Base-by-base conservation (phyloP, 2,797 vertebrate genomes). In the Coilia nasus region DNA sequence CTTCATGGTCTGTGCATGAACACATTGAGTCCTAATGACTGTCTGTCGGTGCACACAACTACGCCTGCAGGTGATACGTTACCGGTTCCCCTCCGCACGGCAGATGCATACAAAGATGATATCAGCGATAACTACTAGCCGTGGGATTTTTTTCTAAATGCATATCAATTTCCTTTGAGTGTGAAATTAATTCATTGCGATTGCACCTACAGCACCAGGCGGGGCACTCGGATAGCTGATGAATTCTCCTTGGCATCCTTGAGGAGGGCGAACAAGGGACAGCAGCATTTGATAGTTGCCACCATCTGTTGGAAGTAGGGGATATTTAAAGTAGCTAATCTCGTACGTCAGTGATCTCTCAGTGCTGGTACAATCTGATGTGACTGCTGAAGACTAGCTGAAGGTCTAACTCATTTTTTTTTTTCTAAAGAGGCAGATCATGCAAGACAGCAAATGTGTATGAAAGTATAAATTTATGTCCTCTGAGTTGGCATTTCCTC, bases 111-210 rank as follows among this genome's bases (percentile, higher is more conserved):
- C 35, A 78, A 2, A 78, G 71, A 78, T 78, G 31, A 19, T 21
- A 78, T 41, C 71, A n/a, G 31, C 6, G 71, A 78, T 44, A 41
- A 44, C 71, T 19, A 44, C 19, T 75, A 41, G 17, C 28, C 67
- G 31, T 35, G 35, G 71, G 71, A 35, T 21, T 44, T 78, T n/a
- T n/a, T n/a, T n/a, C n/a, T 41, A 6, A 78, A 78, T 19, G 71
- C 71, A 78, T 78, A 78, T 78, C 41, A 44, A 78, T 78, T 78
- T 78, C 7, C 71, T 71, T 71, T 78, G 71, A 41, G 17, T 44
- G 17, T 19, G 7, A 6, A 44, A 21, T 75, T 75, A 75, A 75
- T 78, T 78, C 21, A 44, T 44, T 44, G 19, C 44, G 71, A 28
- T 44, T 78, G 41, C 71, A 78, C 15, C 31, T 21, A 35, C 71